Base-by-base conservation (phyloP, 2,888 invertebrate genomes). In the Nasonovia ribisnigri region DNA sequence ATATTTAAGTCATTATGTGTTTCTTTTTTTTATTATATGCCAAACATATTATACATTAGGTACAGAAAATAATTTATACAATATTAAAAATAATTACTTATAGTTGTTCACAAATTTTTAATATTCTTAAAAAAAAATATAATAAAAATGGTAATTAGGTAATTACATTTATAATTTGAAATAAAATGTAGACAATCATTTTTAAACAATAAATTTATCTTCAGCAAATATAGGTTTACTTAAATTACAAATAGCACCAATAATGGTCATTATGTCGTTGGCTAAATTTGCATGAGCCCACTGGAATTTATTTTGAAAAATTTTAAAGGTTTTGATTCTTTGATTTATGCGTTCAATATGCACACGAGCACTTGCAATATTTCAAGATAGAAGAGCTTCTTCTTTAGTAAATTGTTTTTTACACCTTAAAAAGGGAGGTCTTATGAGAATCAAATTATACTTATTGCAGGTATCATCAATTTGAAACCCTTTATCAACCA, bases 401-500 rank as follows among this genome's bases (percentile, higher is more conserved):
- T n/a, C n/a, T n/a, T n/a, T n/a, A n/a, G n/a, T n/a, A n/a, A n/a
- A n/a, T n/a, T n/a, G n/a, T n/a, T 77, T 77, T 36, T 77, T 77
- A 77, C 77, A 0, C 36, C 36, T 77, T 77, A 77, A 77, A 77
- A 77, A 77, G 13, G n/a, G 67, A n/a, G 11, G 11, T 67, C 67
- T 67, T 29, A 67, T 67, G 29, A 67, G 67, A 13, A n/a, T 67
- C 29, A 67, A 67, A 67, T 67, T 67, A n/a, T 67, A 67, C n/a
- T 67, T 11, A n/a, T 67, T 29, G 67, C 67, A 84, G 16, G 42
- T 84, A 84, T 93, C 86, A 57, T 93, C 92, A 54, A 94, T 94
- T 48, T 92, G 54, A 60, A 94, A 94, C 29, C 94, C 94, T 54
- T 94, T 94, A 93, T 94, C 94, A 54, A 94, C 88, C 94, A 94